Percentiles rank a stretch among this genome's conserved stretches.
Conservation (phyloP, 2,113 vertebrate species). For the Tetrax tetrax region DNA sequence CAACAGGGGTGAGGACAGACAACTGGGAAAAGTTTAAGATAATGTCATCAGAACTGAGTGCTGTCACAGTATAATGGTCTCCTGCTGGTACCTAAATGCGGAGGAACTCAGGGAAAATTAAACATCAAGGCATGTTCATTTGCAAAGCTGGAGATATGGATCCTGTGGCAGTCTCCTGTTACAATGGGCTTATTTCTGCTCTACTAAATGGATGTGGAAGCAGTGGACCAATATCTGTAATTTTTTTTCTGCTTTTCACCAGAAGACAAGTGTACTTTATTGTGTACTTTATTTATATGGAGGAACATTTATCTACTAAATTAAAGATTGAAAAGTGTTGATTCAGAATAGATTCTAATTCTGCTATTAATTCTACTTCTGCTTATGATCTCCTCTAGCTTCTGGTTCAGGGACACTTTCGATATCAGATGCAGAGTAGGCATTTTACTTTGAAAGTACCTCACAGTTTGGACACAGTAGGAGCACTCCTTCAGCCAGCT, state of each 20-base stretch:
- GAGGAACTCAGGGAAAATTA: constrained; percentile 65
- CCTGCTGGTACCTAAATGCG: constrained; percentile 64
- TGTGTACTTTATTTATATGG: background rate
- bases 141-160: constrained; percentile 43
- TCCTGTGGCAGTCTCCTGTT: constrained; percentile 4
- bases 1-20: constrained; percentile 57
- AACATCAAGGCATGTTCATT: constrained; percentile 64
- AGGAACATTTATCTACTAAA: background rate
- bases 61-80: constrained; percentile 58
- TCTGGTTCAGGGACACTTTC: background rate
- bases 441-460: background rate
- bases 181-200: constrained; percentile 17
- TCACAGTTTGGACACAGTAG: background rate
- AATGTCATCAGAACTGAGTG: constrained; percentile 65
- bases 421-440: background rate
- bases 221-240: background rate
- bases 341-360: background rate
- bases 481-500: background rate
- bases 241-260: background rate
- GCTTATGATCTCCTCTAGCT: background rate
- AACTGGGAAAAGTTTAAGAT: constrained; percentile 67
- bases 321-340: background rate
- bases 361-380: background rate
- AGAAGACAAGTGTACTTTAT: background rate
- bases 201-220: background rate